Evolutionary conservation across 2,797 vertebrate genomes (phyloP).

Genomic region (Podargus strigoides): DNA sequence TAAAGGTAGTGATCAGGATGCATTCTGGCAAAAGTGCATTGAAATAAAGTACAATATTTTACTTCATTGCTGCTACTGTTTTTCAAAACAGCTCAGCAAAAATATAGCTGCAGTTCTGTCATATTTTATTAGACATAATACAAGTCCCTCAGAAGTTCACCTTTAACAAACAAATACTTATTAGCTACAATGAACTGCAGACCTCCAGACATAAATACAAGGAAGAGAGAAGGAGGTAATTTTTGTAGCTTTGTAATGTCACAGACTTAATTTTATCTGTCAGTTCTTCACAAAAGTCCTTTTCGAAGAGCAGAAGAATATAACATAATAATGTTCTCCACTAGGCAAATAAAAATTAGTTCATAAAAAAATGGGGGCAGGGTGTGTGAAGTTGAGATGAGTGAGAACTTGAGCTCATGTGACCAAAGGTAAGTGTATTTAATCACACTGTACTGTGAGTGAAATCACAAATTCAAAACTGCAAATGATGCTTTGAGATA

Average conservation of each 20-base stretch:
- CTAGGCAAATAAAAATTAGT: neutral
- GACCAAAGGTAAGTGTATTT: neutral
- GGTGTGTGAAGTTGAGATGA: no score
- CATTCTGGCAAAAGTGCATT: neutral
- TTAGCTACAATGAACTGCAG: neutral
- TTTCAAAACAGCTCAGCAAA: neutral
- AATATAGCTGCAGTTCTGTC: neutral
- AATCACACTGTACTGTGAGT: neutral
- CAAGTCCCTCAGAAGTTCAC: neutral
- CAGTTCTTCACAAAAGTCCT: neutral
- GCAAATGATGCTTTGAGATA: neutral
- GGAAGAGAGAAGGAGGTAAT: neutral
- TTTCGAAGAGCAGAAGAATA: neutral
- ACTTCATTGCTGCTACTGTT: neutral
- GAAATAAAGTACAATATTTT: neutral
- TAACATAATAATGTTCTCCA: neutral
- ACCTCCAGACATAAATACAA: neutral
- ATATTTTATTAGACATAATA: neutral
- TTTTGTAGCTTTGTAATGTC: neutral
- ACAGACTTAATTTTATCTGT: neutral
- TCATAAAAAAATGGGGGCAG: no score
- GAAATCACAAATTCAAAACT: neutral
- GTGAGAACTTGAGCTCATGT: neutral
- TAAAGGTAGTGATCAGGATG: neutral
- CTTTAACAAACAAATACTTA: neutral